phyloP scores from a whole-genome alignment of 2,888 invertebrate genomes.

The Phengaris alcon region DNA sequence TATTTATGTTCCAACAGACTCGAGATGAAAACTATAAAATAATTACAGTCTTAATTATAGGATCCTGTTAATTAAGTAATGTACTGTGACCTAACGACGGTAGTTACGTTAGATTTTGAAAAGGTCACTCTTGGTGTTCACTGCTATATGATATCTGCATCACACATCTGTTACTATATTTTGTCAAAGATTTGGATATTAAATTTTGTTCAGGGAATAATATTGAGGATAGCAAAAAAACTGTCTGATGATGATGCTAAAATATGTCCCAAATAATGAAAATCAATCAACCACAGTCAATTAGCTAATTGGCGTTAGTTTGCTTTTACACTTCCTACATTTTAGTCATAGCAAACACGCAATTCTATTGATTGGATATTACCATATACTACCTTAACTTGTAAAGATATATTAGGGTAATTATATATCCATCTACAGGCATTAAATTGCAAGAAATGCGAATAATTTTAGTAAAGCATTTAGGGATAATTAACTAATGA shows the following conservation, averaged over 20 bases:
- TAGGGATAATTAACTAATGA: too few species aligned
- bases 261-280: conserved; percentile 13
- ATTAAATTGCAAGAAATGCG: background rate
- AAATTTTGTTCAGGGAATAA: too few species aligned
- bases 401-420: background rate
- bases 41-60: background rate
- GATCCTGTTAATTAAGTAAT: background rate
- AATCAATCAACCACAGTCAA: conserved; percentile 6
- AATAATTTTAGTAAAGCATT: background rate
- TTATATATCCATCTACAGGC: background rate
- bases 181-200: too few species aligned
- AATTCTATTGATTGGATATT: conserved; percentile 23
- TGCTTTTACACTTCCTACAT: conserved; percentile 21
- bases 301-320: conserved; percentile 18
- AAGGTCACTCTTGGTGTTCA: background rate
- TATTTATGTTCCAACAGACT: background rate
- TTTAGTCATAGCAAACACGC: conserved; percentile 18
- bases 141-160: too few species aligned
- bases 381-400: background rate
- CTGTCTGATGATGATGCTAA: background rate
- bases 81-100: background rate
- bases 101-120: background rate
- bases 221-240: too few species aligned
- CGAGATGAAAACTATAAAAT: background rate
- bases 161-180: too few species aligned